Conservation (phyloP, 2,113 vertebrate genomes). For the Bos taurus region ARS-UCD2.0 NC_037328.1:13046001-13046500, state of each 20-base stretch:
- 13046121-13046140: accelerated
- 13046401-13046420: neutral
- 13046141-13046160: neutral
- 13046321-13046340: neutral
- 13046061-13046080: accelerated
- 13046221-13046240: neutral
- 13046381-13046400: neutral
- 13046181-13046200: neutral
- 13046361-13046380: neutral
- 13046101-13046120: neutral
- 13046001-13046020: too few species aligned
- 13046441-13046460: neutral
- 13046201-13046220: neutral
- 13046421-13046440: neutral
- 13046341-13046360: neutral
- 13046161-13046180: neutral
- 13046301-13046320: neutral
- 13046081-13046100: accelerated
- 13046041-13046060: too few species aligned
- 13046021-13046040: neutral
- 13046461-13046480: neutral
- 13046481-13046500: neutral
- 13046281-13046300: neutral
- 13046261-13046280: neutral
- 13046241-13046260: neutral